Evolutionary conservation across 2,797 vertebrate species (phyloP), one percentile per base, ranked within the genome.

Genomic region (Enteromius fasciolatus): DNA sequence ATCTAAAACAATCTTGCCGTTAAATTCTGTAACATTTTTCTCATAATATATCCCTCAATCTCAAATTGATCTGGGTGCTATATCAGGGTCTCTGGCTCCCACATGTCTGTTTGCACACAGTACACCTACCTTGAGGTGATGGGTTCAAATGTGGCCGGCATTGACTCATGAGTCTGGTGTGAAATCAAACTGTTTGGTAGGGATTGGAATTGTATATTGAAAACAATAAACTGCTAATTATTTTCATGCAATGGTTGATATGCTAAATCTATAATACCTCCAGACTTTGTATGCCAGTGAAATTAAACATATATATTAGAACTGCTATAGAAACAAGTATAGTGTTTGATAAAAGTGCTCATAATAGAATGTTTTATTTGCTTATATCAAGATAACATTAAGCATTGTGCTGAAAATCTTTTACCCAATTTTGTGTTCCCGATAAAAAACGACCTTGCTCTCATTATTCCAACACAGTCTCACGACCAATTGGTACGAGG

Each of bases 11-110:
- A 73, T 33, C 41, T 64, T 50, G 41, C 14, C 28, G n/a, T 73
- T 73, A 50, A 73, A 72, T 81, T 69, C 68, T 81, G 68, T 81
- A 64, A 73, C 54, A 28, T 73, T 73, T 50, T 81, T 81, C 57
- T 73, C 20, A 63, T 73, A 80, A 48, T 81, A 14, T 73, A 63
- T 50, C 68, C 57, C 28, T 64, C 28, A 81, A 73, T 81, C 79
- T 81, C 14, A 63, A 63, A 81, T 81, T 81, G 68, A 81, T 81
- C 68, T 50, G 41, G 68, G 57, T 5, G 46, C 41, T 50, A 41
- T 73, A 81, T 73, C 69, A 50, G 63, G 41, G 64, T 74, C 70
- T 79, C 68, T 41, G 52, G 23, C 54, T 20, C 39, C 7, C 36
- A 48, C 14, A 64, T 6, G 3, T 63, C 28, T 63, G 68, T 59